Evolutionary conservation across 2,797 vertebrate species (phyloP).

Genomic region (Paedocypris micromegethes): DNA sequence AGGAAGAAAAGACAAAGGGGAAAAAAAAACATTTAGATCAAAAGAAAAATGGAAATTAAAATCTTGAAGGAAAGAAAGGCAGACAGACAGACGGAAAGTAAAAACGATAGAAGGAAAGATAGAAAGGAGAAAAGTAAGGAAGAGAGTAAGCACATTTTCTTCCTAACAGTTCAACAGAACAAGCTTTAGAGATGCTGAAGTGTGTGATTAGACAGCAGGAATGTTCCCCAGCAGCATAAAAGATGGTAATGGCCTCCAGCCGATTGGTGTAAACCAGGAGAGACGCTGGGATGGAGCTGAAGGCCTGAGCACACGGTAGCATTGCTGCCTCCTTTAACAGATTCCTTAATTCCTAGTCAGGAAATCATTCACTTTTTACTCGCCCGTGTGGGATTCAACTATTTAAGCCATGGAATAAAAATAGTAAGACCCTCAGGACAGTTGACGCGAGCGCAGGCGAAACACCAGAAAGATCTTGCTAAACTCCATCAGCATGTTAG

Average conservation of each 20-base stretch:
- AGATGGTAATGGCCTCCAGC: constrained; percentile 1
- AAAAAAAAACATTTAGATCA: too few species aligned
- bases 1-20: too few species aligned
- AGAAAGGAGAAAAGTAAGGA: not conserved
- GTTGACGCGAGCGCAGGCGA: not conserved
- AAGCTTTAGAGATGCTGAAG: too few species aligned
- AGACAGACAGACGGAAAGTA: not conserved
- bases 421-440: not conserved
- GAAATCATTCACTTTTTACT: constrained; percentile 23
- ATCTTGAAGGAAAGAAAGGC: not conserved
- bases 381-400: constrained; percentile 2
- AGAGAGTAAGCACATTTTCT: too few species aligned
- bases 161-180: too few species aligned
- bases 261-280: constrained; percentile 1
- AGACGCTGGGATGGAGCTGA: constrained; percentile 1
- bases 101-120: not conserved
- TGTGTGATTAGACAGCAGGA: too few species aligned
- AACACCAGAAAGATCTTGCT: not conserved
- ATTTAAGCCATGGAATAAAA: constrained; percentile 6
- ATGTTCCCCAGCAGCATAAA: too few species aligned
- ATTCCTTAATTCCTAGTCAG: constrained; percentile 23
- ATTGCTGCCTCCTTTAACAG: constrained; percentile 11
- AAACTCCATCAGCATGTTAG: not conserved
- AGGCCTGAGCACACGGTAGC: not conserved
- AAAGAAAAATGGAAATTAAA: too few species aligned